Evolutionary conservation across 2,797 vertebrate genomes (phyloP).

Genomic region (Zalophus californianus): DNA sequence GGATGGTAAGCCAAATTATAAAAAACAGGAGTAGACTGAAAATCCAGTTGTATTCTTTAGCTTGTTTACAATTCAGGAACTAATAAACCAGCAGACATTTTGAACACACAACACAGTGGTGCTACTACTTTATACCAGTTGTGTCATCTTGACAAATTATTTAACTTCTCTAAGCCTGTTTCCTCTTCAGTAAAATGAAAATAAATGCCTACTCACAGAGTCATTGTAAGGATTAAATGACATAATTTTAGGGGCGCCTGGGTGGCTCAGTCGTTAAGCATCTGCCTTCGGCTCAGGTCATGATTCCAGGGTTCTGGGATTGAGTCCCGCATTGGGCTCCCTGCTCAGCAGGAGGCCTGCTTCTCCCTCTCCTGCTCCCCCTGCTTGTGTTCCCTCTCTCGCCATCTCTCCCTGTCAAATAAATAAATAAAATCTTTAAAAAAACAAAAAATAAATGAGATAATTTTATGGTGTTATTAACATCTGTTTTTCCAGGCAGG

Average conservation of each 20-base stretch:
- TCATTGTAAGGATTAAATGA: slow-evolving; percentile 9
- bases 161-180: not conserved
- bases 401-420: too few relatives aligned
- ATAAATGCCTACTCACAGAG: not conserved
- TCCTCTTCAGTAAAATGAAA: not conserved
- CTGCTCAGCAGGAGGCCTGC: too few relatives aligned
- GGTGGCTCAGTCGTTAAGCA: too few relatives aligned
- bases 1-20: not conserved
- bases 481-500: not conserved
- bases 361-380: too few relatives aligned
- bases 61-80: not conserved
- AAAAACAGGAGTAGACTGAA: not conserved
- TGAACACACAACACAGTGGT: not conserved
- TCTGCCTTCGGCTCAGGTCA: too few relatives aligned
- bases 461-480: not conserved
- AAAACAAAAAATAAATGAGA: not conserved
- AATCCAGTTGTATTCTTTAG: not conserved
- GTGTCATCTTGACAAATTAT: not conserved
- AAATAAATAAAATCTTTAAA: too few relatives aligned
- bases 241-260: not conserved
- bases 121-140: not conserved
- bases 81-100: not conserved
- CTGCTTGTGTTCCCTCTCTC: too few relatives aligned
- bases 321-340: too few relatives aligned
- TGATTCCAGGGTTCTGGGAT: too few relatives aligned